These are phyloP conservation scores for Chelonia mydas DNA, from an alignment of 2,797 vertebrate species.

Conservation along the genomic window DNA sequence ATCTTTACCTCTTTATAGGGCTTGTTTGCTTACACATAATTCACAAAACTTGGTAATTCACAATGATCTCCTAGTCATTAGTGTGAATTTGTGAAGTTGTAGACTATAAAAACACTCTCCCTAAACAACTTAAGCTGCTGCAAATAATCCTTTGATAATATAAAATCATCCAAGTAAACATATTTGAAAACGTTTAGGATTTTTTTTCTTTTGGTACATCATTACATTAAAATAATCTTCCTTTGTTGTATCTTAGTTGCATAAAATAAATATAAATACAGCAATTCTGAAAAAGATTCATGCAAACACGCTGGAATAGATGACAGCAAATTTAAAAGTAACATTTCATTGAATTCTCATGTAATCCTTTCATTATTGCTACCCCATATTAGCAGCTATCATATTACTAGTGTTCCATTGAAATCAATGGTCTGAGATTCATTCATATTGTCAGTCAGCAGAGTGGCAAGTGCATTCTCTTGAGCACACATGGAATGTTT, in stretches of 20 bases:
- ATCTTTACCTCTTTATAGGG: not conserved
- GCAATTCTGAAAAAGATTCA: not conserved
- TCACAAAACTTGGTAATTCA: not conserved
- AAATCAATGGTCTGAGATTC: too few relatives aligned
- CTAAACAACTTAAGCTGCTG: not conserved
- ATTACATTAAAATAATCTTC: not conserved
- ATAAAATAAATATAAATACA: not conserved
- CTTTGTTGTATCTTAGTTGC: not conserved
- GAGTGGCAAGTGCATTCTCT: not conserved
- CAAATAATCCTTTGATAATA: not conserved
- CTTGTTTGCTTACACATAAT: not conserved
- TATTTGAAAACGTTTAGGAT: not conserved
- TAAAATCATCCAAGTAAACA: not conserved
- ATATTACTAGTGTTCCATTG: not conserved
- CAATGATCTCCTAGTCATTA: not conserved
- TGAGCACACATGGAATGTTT: not conserved
- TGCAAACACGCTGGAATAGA: not conserved
- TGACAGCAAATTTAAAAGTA: not conserved
- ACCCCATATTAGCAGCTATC: not conserved
- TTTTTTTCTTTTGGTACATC: not conserved
- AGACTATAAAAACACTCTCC: not conserved
- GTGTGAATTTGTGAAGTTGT: not conserved
- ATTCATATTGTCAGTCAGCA: not conserved
- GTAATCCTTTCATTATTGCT: not conserved
- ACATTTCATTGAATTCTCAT: not conserved